Evolutionary conservation across 2,888 invertebrate genomes (phyloP).

Genomic region (Drosophila nigricruria): DNA sequence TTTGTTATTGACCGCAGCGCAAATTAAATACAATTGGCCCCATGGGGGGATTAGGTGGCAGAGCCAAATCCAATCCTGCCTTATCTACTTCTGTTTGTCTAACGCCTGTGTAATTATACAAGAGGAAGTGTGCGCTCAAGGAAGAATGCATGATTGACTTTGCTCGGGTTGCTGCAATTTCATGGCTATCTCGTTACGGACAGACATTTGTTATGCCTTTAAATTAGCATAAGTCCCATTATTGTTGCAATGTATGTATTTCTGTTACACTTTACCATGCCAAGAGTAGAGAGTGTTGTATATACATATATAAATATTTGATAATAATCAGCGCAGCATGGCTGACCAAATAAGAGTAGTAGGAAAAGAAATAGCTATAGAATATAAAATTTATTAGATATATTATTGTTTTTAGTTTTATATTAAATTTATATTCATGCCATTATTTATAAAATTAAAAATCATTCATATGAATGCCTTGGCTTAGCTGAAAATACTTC

Average conservation of each 20-base stretch:
- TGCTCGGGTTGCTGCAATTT: conserved; percentile 23
- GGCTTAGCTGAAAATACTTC: not conserved
- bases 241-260: conserved; percentile 1
- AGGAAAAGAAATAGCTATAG: not conserved
- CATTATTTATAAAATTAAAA: not conserved
- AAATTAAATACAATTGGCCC: conserved; percentile 70
- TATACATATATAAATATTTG: not conserved
- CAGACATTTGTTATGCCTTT: conserved; percentile 54
- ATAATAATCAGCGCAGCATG: not conserved
- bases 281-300: not conserved
- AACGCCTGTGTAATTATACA: not conserved
- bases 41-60: conserved; percentile 11
- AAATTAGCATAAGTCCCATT: conserved; percentile 42
- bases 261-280: not conserved
- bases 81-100: not conserved
- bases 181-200: conserved; percentile 41
- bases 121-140: conserved; percentile 24
- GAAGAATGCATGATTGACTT: conserved; percentile 6
- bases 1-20: conserved; percentile 51
- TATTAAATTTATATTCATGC: not conserved
- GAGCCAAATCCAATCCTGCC: conserved; percentile 1
- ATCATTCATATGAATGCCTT: not conserved
- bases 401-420: not conserved
- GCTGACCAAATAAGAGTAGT: not conserved
- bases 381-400: not conserved